Evolutionary conservation across 2,113 vertebrate genomes (phyloP).

Genomic region (Physeter macrocephalus): DNA sequence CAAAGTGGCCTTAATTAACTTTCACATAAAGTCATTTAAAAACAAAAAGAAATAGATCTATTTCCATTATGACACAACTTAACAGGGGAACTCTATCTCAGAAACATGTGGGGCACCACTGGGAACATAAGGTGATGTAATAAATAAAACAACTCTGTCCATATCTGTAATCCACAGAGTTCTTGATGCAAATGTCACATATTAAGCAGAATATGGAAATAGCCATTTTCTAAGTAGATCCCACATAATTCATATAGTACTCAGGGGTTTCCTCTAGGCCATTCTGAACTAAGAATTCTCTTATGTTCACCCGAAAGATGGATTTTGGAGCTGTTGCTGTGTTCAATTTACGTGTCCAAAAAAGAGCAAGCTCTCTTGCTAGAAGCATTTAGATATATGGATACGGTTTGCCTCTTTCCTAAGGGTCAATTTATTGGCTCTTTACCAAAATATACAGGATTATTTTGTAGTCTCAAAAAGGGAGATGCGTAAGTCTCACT

Average conservation of each 20-base stretch:
- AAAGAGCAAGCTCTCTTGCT: neutral
- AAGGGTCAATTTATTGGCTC: neutral
- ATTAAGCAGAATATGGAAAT: neutral
- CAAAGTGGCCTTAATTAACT: neutral
- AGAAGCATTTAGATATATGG: conserved; percentile 8
- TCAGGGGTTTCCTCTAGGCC: neutral
- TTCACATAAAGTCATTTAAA: neutral
- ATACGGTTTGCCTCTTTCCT: neutral
- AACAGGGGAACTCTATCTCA: neutral
- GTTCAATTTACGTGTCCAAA: neutral
- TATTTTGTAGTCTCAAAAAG: conserved; percentile 14
- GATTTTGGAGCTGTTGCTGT: neutral
- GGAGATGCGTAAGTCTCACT: neutral
- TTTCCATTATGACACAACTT: neutral
- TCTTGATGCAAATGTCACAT: neutral
- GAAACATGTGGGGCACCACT: neutral
- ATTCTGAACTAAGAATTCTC: neutral
- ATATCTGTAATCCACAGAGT: neutral
- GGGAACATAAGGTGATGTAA: neutral
- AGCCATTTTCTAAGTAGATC: neutral
- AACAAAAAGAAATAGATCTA: neutral
- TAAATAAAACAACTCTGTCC: neutral
- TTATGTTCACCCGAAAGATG: neutral
- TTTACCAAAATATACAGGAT: conserved; percentile 25
- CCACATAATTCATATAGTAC: neutral